phyloP scores from a whole-genome alignment of 2,797 vertebrate genomes.

The Gymnothorax javanicus region DNA sequence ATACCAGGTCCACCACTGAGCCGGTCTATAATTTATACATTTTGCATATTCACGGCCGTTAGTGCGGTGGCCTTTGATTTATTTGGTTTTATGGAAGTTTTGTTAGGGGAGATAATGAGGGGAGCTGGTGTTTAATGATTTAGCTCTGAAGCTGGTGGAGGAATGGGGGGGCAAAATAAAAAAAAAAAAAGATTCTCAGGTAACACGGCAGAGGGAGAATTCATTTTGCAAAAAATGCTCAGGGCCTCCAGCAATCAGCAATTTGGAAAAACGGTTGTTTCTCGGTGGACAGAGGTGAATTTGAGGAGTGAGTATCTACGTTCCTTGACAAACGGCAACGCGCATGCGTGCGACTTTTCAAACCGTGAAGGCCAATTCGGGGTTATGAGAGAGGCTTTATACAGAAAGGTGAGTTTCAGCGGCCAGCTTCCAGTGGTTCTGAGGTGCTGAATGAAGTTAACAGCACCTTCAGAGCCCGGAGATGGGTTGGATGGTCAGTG shows the following conservation, averaged over 20 bases:
- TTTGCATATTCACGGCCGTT: slow-evolving; percentile 93
- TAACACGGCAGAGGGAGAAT: slow-evolving; percentile 80
- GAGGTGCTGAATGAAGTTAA: neutral
- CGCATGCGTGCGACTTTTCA: neutral
- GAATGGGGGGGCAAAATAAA: slow-evolving; percentile 37
- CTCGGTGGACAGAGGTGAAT: neutral
- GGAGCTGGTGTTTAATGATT: slow-evolving; percentile 92
- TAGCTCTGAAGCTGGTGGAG: slow-evolving; percentile 75
- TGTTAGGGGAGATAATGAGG: slow-evolving; percentile 96
- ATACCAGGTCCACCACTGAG: slow-evolving; percentile 94
- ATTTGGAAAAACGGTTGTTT: slow-evolving; percentile 62
- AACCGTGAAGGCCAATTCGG: neutral
- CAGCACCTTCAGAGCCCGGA: neutral
- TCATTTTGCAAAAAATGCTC: slow-evolving; percentile 78
- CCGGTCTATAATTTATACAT: slow-evolving; percentile 93
- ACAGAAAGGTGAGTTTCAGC: neutral
- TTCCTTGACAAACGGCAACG: neutral
- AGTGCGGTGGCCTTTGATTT: slow-evolving; percentile 87
- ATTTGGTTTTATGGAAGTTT: slow-evolving; percentile 95
- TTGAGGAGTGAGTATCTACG: neutral
- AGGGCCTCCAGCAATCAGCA: slow-evolving; percentile 72
- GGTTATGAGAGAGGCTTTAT: neutral
- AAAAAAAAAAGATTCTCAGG: slow-evolving; percentile 85
- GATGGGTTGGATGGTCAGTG: neutral
- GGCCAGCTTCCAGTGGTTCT: neutral